Base-by-base conservation (phyloP, 2,797 vertebrate genomes). In the Sebastes nivosus region DNA sequence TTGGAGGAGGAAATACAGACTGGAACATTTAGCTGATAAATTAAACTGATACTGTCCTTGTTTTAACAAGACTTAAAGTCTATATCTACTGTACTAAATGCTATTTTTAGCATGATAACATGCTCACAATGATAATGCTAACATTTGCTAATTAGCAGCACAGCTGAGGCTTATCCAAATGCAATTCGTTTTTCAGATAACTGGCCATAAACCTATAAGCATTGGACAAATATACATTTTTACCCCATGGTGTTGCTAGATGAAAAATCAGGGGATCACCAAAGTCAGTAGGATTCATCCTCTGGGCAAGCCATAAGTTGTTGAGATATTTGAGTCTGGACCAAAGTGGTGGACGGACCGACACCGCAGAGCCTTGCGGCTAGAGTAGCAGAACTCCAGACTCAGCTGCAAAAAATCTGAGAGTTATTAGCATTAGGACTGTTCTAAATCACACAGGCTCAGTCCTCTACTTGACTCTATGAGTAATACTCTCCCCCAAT, bases 1-100 rank as follows among this genome's bases (percentile, higher is more conserved):
- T 38, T 46, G 42, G 27, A 52, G 16, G 50, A 14, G 64, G 67
- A 68, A 18, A 11, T 63, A 13, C 8, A 52, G 5, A 67, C 20
- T 27, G n/a, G 24, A 68, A 59, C 13, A 77, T 72, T 84, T 68
- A 68, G n/a, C 25, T 64, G 42, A 67, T 25, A 50, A 18, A 27
- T 64, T 32, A 36, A 71, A 42, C 34, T 58, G 50, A 67, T 52
- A 22, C 22, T 27, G 36, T 22, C 24, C 12, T 11, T 55, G 32
- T 25, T 61, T 42, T 24, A 60, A 54, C 12, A 36, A 13, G 27
- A 58, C 57, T n/a, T 16, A 27, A 10, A 34, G 25, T 55, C 57
- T 72, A 11, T 12, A 57, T 32, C 24, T 68, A 4, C 20, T 50
- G 13, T 8, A 30, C 5, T 29, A 59, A 72, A 72, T 65, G 60